Evolutionary conservation across 2,113 vertebrate genomes (phyloP), one percentile per base, ranked within the genome.

Genomic region (Corythornis madagascariensis): DNA sequence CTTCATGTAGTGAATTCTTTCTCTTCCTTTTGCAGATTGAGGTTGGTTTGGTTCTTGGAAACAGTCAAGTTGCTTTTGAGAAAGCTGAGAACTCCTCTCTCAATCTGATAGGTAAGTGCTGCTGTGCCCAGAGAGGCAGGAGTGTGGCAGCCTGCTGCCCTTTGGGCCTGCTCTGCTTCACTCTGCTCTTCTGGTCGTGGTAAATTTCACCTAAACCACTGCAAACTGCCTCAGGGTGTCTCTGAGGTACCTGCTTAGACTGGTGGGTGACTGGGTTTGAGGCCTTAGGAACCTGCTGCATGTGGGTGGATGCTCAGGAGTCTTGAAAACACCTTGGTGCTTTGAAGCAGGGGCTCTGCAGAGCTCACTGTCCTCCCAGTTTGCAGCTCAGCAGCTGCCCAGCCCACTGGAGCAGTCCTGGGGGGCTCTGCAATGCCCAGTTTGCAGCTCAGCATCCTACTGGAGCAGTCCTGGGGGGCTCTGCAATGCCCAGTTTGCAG

Each of bases 61-160:
- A 99, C 97, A 99, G 99, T 94, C 99, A 99, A 93, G 98, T 99
- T 96, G 97, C 99, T 81, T 99, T 99, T 97, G 99, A 99, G 95
- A 99, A 99, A 96, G 97, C 98, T 8, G 99, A 99, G 91, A 99
- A 89, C 92, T 99, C 99, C 5, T 98, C 99, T 25, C 94, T 99
- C 31, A 98, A 97, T 74, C 98, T 99, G 76, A 97, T 98, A 4
- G 99, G 99, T 99, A 96, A 98, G 99, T 98, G 64, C 75, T 50
- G 7, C 16, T 71, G n/a, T 71, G 42, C 67, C 94, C 72, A 15
- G 4, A 47, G 63, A 29, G 25, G 59, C 5, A 8, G 48, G 24
- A 2, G 5, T 18, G 25, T 31, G 43, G 71, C 24, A 6, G 7
- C 40, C 56, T 78, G 57, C 47, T 80, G 47, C 25, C 60, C 33